Base-by-base conservation (phyloP, 2,113 vertebrate genomes). In the Deroptyus accipitrinus region DNA sequence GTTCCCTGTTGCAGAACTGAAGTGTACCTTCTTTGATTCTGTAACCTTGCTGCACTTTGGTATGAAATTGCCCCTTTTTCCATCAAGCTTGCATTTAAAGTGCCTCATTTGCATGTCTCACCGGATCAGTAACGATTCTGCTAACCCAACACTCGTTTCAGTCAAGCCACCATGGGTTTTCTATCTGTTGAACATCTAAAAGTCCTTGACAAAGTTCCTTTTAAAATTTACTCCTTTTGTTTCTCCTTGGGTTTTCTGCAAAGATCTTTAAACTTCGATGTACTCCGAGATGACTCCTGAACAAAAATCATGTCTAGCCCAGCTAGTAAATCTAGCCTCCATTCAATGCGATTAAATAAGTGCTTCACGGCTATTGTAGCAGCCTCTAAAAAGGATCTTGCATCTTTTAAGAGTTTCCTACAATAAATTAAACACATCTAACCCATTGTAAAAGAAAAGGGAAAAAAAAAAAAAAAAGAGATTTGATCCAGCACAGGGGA, bases 291-390 rank as follows among this genome's bases (percentile, higher is more conserved):
- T 96, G 98, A 98, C 98, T 98, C 72, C 92, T 78, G 97, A 98
- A 98, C 98, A 98, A 97, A 98, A 97, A 96, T 98, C 94, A 95
- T 92, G 97, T 97, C 98, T 98, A 96, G 97, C 98, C 94, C 94
- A 96, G 98, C 97, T 96, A 98, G 98, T 98, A 98, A 98, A 98
- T 98, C 98, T 98, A 86, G 85, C 49, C 91, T 93, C 96, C 95
- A 97, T 98, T 98, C 97, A 98, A 97, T 97, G 85, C 89, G 84
- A 97, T 86, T 98, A 98, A 98, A 98, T 97, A 98, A 97, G 46
- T 94, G 98, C 98, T 98, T 98, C 97, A 97, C 97, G 96, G 91
- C 97, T 91, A 98, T 98, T 98, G 98, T 98, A 91, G 48, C 41
- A 23, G 84, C 61, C 93, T 96, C 98, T 96, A 96, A 97, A 97